Conservation (phyloP, 2,113 vertebrate species). For the Pelecanoides urinatrix region DNA sequence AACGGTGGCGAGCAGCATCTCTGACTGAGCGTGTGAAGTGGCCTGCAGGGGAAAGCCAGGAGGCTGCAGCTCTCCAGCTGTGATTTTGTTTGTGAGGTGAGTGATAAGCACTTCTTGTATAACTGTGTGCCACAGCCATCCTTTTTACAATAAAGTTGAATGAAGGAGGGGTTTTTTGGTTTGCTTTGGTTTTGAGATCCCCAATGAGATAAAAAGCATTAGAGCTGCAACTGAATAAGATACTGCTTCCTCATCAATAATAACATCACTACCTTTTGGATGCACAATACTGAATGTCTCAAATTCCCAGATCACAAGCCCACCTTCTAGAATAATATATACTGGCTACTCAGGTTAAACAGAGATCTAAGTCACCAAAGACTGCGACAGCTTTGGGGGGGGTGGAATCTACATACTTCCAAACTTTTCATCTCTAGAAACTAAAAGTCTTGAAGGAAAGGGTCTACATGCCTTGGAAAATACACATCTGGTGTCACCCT, state of each 20-base stretch:
- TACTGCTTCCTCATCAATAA: background rate
- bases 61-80: background rate
- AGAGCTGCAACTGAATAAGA: background rate
- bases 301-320: background rate
- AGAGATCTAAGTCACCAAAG: background rate
- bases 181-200: background rate
- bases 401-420: background rate
- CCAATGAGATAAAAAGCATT: background rate
- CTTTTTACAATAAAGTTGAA: background rate
- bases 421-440: background rate
- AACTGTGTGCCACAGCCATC: background rate
- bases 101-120: background rate
- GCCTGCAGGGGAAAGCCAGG: background rate
- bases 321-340: background rate
- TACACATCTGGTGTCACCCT: background rate
- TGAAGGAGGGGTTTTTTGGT: background rate
- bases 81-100: background rate
- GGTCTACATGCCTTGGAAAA: background rate
- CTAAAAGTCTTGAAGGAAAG: background rate
- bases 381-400: background rate
- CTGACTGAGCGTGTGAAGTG: fast-evolving
- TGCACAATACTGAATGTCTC: background rate
- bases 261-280: background rate
- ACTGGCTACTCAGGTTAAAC: background rate
- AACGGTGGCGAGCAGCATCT: fast-evolving